Evolutionary conservation across 2,888 invertebrate species (phyloP), one percentile per base, ranked within the genome.

Genomic region (Polietes domitor): DNA sequence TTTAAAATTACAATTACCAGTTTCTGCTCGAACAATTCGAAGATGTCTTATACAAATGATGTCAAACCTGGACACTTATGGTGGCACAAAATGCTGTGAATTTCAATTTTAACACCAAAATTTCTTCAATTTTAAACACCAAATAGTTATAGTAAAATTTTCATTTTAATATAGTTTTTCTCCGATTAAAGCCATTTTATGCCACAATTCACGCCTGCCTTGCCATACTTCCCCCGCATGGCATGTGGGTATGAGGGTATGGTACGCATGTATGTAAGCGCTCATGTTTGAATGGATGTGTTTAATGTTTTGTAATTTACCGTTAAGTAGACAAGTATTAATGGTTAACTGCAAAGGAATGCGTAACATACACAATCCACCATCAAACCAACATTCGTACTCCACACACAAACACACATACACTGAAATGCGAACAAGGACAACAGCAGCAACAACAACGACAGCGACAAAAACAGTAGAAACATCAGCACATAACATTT

Each of bases 251-350:
- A 17, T 15, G 58, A 17, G 15, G 21, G 10, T 41, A 12, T 19
- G 12, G 9, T 55, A 73, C 58, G 37, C 41, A 24, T 63, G 26
- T n/a, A 61, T 15, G 28, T 80, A 80, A 85, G 86, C 87, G 86
- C 86, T 87, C 87, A 86, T 85, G 87, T 88, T 24, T 26, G 68
- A 81, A 79, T 84, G 81, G 63, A 79, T 84, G 89, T 90, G 87
- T 89, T 90, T 89, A 90, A 90, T 90, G 91, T 90, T 89, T 81
- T 90, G 90, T 90, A 91, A 91, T 91, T 90, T 91, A 90, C 89
- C 90, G 91, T 90, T 90, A 90, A 90, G 91, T 90, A 90, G 90
- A 90, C 90, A 90, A 90, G 91, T 89, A 90, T 90, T 90, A 90
- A 90, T 90, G 91, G 89, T 89, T 88, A 88, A 91, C 90, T 89